Conservation (phyloP, 2,797 vertebrate species). For the Sebastes ruberrimus region DNA sequence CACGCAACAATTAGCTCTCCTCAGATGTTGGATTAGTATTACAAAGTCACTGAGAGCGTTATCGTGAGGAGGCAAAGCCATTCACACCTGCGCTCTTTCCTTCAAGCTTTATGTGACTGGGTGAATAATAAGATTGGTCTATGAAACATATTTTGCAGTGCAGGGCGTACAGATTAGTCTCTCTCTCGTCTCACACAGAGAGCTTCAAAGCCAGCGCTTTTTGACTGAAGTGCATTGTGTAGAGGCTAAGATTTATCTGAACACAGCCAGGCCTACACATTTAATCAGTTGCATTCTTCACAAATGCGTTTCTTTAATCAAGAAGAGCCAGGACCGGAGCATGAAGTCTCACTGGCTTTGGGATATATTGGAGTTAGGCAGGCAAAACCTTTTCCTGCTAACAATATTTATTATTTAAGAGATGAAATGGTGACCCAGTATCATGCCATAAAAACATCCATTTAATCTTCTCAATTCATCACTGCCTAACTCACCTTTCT, state of each 20-base stretch:
- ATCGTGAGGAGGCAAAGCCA: neutral
- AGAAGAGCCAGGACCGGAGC: neutral
- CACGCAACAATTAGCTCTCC: slow-evolving; percentile 20
- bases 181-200: neutral
- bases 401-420: slow-evolving; percentile 14
- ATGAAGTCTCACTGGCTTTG: neutral
- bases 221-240: neutral
- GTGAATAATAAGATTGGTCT: neutral
- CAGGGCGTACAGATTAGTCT: slow-evolving; percentile 5
- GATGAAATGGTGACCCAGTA: neutral
- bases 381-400: neutral
- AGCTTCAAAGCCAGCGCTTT: neutral
- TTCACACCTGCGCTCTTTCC: slow-evolving; percentile 26
- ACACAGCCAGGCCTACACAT: fast-evolving
- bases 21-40: slow-evolving; percentile 44
- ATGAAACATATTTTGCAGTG: neutral
- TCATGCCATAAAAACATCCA: neutral
- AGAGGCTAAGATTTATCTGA: neutral
- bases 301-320: neutral
- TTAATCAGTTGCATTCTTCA: neutral
- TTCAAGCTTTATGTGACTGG: neutral
- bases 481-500: neutral
- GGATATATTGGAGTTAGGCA: neutral
- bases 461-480: neutral
- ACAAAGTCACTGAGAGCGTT: slow-evolving; percentile 4